Evolutionary conservation across 2,113 vertebrate genomes (phyloP).

Genomic region (Rhodinocichla rosea): DNA sequence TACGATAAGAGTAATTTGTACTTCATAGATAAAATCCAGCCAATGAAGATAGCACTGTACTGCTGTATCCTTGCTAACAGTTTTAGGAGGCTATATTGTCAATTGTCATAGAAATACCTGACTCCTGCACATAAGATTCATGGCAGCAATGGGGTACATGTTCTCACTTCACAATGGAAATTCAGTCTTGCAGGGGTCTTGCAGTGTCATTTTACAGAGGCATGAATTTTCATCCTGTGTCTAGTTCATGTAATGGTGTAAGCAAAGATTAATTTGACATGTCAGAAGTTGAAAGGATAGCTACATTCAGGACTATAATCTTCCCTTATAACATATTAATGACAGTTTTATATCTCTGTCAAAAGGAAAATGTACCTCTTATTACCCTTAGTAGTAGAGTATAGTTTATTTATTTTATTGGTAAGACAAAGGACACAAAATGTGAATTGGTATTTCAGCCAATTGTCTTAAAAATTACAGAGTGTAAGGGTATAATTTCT

Average conservation of each 20-base stretch:
- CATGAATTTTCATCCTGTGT: slow-evolving; percentile 15
- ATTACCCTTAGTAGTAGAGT: neutral
- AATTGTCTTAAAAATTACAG: slow-evolving; percentile 21
- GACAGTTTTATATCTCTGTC: slow-evolving; percentile 41
- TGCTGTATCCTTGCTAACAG: neutral
- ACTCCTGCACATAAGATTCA: neutral
- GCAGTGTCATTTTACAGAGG: neutral
- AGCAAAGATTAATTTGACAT: slow-evolving; percentile 53
- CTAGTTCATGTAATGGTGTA: slow-evolving; percentile 36
- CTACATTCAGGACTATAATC: slow-evolving; percentile 41
- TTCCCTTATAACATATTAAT: slow-evolving; percentile 44
- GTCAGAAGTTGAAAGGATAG: slow-evolving; percentile 23
- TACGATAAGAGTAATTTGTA: neutral
- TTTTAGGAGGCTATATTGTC: neutral
- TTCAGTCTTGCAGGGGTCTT: neutral
- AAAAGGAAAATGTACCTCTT: slow-evolving; percentile 33
- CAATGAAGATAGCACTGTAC: neutral
- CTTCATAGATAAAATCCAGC: neutral
- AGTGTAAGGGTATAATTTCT: neutral
- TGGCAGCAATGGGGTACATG: neutral
- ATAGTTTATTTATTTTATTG: slow-evolving; percentile 55
- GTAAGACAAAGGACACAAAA: neutral
- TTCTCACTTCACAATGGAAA: neutral
- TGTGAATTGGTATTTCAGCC: slow-evolving; percentile 7
- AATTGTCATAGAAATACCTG: neutral